Evolutionary conservation across 2,797 vertebrate genomes (phyloP), one percentile per base, ranked within the genome.

Genomic region (Artibeus lituratus): DNA sequence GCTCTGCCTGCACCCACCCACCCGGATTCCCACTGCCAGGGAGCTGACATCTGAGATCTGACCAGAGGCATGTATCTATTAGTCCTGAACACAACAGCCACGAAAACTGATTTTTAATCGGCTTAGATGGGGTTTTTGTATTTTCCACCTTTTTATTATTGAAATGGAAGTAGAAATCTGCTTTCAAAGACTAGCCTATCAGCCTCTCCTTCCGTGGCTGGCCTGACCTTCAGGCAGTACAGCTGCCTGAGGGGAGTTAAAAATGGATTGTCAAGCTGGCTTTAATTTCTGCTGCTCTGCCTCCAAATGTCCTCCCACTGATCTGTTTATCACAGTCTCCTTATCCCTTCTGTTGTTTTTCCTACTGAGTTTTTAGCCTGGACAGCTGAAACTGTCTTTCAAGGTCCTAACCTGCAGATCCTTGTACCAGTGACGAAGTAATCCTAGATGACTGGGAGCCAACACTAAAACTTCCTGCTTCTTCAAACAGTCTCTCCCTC

Each of bases 221-320:
- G 49, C 62, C 86, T 94, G 97, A 97, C 96, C 97, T 97, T 97
- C 95, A 93, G 92, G 91, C 89, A 2, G n/a, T 37, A 59, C 96
- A 96, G 96, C 94, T 96, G 95, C 96, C 84, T 14, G 19, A 35
- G 53, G 35, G 0, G 22, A 94, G 94, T 97, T 97, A 97, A 97
- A 97, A 96, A 96, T 96, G 97, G 93, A 81, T 76, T 90, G 90
- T 44, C 70, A 84, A 47, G 84, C 91, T 94, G 94, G 94, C 87
- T 96, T 92, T 57, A 35, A 74, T 94, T 96, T 95, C 91, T 91
- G 93, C 55, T 4, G 87, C 89, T 85, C 94, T 77, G 97, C 83
- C 51, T 74, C 77, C 12, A 32, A 72, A 26, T n/a, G 86, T 86
- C 93, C 96, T 92, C 94, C 93, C 91, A 91, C 96, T 67, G 88